Base-by-base conservation (phyloP, 2,797 vertebrate genomes). In the Siniperca obscura region DNA sequence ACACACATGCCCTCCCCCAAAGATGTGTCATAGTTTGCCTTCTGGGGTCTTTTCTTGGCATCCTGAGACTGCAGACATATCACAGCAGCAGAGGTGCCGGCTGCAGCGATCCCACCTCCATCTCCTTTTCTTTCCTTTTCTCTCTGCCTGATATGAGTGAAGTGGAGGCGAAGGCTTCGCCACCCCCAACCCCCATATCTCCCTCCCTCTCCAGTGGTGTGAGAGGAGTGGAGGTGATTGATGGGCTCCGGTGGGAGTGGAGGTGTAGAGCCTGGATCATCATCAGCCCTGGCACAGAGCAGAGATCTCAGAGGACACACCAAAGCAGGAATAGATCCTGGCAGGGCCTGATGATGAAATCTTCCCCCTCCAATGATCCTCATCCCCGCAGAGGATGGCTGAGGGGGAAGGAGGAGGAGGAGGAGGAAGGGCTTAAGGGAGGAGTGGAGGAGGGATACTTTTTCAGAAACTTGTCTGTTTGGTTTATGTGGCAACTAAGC, bases 221-320 rank as follows among this genome's bases (percentile, higher is more conserved):
- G 88, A 90, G 86, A 86, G 77, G 85, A 85, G 90, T 57, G 73
- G 70, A 78, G 89, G 86, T 93, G 94, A 95, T 93, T 95, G 93
- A 95, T 92, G 92, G 86, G 88, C 87, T 90, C 90, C 87, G 46
- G 76, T 68, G 84, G 93, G 91, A 91, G 87, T 74, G 81, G 85
- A 87, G 85, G 90, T 82, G 81, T 83, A 70, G 83, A 84, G 87
- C 87, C 74, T 74, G 79, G 87, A 92, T 93, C 88, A 85, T 90
- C 89, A 80, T 83, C 86, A 84, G 82, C 78, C 52, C 76, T 86
- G 86, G 86, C 85, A 84, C 92, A 88, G 85, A 93, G 86, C 84
- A 87, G 81, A 89, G 83, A 85, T 90, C 89, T 89, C 90, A 38
- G 82, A 88, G 91, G 86, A 90, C 86, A 79, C 81, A 81, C 80